A percentile compares a stretch with the other conserved stretches of the same genome.
These are phyloP conservation scores for Pammene aurita DNA, from an alignment of 2,888 invertebrate species.

Conservation along the genomic window DNA sequence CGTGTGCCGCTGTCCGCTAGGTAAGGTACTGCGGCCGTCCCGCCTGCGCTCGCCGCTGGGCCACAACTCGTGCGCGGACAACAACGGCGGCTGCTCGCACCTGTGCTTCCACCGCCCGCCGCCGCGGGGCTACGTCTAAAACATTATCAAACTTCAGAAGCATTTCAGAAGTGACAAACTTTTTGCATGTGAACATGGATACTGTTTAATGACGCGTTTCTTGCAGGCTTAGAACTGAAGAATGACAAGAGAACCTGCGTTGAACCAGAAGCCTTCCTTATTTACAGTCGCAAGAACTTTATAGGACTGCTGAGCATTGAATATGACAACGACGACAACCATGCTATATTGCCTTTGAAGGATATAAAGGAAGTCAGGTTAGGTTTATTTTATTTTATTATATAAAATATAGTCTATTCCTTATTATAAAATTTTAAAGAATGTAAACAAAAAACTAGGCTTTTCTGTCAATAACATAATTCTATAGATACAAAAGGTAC, in stretches of 20 bases:
- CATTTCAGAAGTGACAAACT: no score
- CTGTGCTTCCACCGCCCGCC: constrained; percentile 89
- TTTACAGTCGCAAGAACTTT: constrained; percentile 92
- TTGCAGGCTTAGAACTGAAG: constrained; percentile 87
- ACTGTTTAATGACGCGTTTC: constrained; percentile 13
- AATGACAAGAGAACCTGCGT: constrained; percentile 91
- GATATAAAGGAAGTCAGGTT: constrained; percentile 94
- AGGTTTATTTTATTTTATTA: constrained; percentile 38
- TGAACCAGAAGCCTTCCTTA: constrained; percentile 92
- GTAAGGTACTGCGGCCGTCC: no score
- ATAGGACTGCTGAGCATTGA: constrained; percentile 94
- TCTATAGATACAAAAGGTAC: no score
- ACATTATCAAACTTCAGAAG: no score
- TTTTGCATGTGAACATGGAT: not conserved
- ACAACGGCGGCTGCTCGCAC: constrained; percentile 95
- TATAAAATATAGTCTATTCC: no score
- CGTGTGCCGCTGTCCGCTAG: constrained; percentile 58
- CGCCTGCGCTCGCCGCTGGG: no score
- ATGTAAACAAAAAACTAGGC: no score
- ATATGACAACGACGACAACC: constrained; percentile 87
- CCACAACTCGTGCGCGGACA: constrained; percentile 84
- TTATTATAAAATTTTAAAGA: no score
- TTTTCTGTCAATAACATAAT: no score
- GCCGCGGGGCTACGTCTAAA: not conserved
- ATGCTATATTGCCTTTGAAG: constrained; percentile 90